phyloP scores from a whole-genome alignment of 2,797 vertebrate genomes.

The Crocidura indochinensis region DNA sequence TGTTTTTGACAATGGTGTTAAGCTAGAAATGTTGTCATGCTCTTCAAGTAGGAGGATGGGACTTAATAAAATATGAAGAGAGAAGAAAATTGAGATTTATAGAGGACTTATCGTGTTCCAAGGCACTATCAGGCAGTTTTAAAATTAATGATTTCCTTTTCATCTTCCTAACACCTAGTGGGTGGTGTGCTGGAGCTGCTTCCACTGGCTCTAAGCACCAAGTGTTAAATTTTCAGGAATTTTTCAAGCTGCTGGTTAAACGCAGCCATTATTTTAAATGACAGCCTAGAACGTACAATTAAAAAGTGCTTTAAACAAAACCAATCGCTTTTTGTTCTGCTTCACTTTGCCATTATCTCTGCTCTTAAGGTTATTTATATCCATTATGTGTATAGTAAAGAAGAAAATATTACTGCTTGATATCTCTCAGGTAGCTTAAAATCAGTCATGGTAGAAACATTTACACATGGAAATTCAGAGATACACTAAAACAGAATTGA shows the following conservation, averaged over 20 bases:
- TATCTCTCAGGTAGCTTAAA: background rate
- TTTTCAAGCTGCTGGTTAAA: constrained; percentile 44
- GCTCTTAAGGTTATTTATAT: background rate
- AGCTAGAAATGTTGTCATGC: background rate
- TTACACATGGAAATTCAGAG: background rate
- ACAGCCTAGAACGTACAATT: constrained; percentile 18
- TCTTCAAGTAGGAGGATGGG: background rate
- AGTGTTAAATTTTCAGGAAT: constrained; percentile 49
- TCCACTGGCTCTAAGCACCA: background rate
- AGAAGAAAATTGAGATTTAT: constrained; percentile 7
- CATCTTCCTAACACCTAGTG: constrained; percentile 8
- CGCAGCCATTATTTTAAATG: constrained; percentile 9
- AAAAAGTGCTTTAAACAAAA: constrained; percentile 45
- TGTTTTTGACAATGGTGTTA: constrained; percentile 6
- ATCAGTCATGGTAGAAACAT: background rate
- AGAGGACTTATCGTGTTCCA: background rate
- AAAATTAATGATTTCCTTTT: constrained; percentile 63
- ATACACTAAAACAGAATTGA: background rate
- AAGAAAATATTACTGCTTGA: background rate
- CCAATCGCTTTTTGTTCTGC: background rate
- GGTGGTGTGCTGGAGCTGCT: background rate
- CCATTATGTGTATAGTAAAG: background rate
- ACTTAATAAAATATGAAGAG: constrained; percentile 59
- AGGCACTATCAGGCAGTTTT: background rate
- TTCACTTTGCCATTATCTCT: constrained; percentile 6